Conservation (phyloP, 2,797 vertebrate species). For the Diceros bicornis region DNA sequence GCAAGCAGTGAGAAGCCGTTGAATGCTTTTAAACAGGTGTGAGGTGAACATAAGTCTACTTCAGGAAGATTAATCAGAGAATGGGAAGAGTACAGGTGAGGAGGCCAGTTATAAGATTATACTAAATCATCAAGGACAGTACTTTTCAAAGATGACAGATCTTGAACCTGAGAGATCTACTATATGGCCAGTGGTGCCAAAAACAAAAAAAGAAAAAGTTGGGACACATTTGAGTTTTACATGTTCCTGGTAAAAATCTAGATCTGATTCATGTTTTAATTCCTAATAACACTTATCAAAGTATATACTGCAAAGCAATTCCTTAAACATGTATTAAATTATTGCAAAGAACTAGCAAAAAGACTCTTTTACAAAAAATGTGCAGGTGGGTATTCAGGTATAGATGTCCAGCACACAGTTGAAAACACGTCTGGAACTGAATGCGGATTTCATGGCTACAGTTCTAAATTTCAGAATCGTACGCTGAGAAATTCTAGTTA, state of each 20-base stretch:
- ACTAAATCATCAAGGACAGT: conserved; percentile 16
- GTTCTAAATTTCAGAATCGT: conserved; percentile 46
- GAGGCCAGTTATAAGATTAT: not conserved
- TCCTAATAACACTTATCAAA: not conserved
- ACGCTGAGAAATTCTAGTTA: not conserved
- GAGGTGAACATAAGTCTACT: conserved; percentile 14
- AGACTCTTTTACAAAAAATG: not conserved
- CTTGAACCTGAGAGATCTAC: conserved; percentile 2
- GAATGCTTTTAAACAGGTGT: not conserved
- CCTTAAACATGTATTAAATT: conserved; percentile 25
- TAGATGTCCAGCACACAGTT: not conserved
- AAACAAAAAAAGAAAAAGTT: conserved; percentile 25
- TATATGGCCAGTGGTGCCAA: not conserved
- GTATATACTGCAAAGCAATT: not conserved
- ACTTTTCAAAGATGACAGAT: conserved; percentile 38
- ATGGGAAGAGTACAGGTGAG: not conserved
- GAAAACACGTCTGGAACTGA: conserved; percentile 16
- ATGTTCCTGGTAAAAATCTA: not conserved
- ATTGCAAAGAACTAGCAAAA: not conserved
- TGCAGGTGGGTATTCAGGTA: not conserved
- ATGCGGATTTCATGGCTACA: not conserved
- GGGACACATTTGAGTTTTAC: conserved; percentile 8
- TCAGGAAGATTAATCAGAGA: conserved; percentile 32
- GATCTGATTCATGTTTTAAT: conserved; percentile 31
- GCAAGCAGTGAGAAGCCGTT: not conserved